phyloP scores from a whole-genome alignment of 2,888 invertebrate genomes.

The Endotricha flammealis region DNA sequence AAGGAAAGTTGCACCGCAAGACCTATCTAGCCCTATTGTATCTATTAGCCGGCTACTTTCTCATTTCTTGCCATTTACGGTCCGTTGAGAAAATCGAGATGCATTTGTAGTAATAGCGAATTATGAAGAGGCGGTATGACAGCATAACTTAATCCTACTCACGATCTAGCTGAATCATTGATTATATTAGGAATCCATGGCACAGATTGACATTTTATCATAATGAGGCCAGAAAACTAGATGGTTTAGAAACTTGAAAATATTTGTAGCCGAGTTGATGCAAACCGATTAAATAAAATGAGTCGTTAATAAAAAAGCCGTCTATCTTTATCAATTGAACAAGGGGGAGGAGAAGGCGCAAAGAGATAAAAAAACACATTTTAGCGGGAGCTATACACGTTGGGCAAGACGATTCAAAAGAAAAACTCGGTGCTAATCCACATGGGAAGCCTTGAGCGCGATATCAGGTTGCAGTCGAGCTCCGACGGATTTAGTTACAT shows the following conservation, averaged over 20 bases:
- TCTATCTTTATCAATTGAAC: not conserved
- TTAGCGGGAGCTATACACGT: constrained; percentile 24
- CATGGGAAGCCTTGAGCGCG: constrained; percentile 66
- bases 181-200: constrained; percentile 16
- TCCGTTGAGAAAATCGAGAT: constrained; percentile 68
- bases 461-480: constrained; percentile 49
- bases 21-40: constrained; percentile 74
- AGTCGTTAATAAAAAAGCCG: not conserved
- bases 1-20: constrained; percentile 65
- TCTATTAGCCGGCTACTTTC: constrained; percentile 74
- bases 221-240: not conserved
- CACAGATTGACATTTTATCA: constrained; percentile 14
- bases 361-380: constrained; percentile 18
- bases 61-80: constrained; percentile 73
- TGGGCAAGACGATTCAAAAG: constrained; percentile 45
- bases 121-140: constrained; percentile 46
- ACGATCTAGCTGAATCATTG: constrained; percentile 26
- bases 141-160: constrained; percentile 37
- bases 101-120: constrained; percentile 50
- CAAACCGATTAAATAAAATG: not conserved
- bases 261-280: not conserved
- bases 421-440: constrained; percentile 59
- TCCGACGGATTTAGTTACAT: constrained; percentile 53
- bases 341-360: constrained; percentile 5
- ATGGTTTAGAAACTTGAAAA: not conserved